Percentiles rank a stretch among this genome's conserved stretches.
Evolutionary conservation across 2,888 invertebrate genomes (phyloP).

Genomic region (Leptopilina drosophilae): DNA sequence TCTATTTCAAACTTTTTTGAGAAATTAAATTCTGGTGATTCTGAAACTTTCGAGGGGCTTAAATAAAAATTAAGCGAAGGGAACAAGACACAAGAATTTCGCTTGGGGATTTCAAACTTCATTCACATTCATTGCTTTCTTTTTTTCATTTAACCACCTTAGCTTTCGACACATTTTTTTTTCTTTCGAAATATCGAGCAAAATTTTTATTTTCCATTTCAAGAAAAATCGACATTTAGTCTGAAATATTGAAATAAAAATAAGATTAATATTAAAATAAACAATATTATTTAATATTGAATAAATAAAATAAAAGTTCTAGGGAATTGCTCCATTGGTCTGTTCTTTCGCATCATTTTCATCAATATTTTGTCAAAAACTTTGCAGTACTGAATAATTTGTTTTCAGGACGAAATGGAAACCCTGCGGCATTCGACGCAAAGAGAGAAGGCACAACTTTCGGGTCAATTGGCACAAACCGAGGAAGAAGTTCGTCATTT

Average conservation of each 20-base stretch:
- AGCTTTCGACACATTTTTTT: constrained; percentile 5
- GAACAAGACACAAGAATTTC: neutral
- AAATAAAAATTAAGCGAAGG: neutral
- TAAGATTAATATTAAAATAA: too few relatives aligned
- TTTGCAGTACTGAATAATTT: constrained; percentile 10
- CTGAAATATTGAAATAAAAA: too few relatives aligned
- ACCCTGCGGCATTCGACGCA: constrained; percentile 86
- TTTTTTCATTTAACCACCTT: neutral
- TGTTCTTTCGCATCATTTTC: constrained; percentile 23
- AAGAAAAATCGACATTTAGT: too few relatives aligned
- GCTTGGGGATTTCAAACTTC: neutral
- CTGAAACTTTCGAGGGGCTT: neutral
- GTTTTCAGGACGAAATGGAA: constrained; percentile 87
- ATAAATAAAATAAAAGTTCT: neutral
- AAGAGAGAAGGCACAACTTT: constrained; percentile 83
- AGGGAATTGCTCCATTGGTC: neutral
- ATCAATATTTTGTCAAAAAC: neutral
- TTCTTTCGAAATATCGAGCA: neutral
- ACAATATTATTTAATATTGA: neutral
- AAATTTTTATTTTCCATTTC: too few relatives aligned
- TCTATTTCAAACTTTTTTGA: constrained; percentile 1
- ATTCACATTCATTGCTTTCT: constrained; percentile 14
- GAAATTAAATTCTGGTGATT: constrained; percentile 8
- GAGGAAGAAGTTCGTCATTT: constrained; percentile 88
- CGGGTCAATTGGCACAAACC: constrained; percentile 84